Percentiles rank a stretch among this genome's conserved stretches.
These are phyloP conservation scores for Phlogophora meticulosa DNA, from an alignment of 2,888 invertebrate species.

Conservation along the genomic window DNA sequence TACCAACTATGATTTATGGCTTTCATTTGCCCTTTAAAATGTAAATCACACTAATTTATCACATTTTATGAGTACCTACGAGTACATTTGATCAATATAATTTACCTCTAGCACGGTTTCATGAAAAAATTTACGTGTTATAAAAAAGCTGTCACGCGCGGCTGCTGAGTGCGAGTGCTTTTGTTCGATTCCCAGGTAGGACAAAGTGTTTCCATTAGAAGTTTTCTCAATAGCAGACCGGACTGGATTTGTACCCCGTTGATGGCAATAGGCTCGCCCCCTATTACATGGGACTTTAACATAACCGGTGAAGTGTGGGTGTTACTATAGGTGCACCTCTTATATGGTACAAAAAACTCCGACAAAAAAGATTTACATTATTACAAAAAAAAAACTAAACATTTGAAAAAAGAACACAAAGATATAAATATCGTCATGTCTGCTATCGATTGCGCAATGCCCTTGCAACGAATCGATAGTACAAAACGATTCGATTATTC, in stretches of 20 bases:
- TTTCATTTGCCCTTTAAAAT: conserved; percentile 43
- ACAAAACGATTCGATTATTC: conserved; percentile 68
- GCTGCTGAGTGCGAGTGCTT: too few species aligned
- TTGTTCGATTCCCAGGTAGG: too few species aligned
- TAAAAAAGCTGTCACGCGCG: too few species aligned
- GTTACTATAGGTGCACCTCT: too few species aligned
- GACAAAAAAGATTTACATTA: not conserved
- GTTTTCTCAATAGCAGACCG: too few species aligned
- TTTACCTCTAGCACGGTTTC: not conserved
- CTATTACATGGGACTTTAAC: too few species aligned
- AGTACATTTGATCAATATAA: conserved; percentile 26
- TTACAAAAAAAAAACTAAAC: not conserved
- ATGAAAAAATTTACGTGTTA: not conserved
- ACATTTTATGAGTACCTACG: not conserved
- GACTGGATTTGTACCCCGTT: too few species aligned
- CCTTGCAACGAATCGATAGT: conserved; percentile 65
- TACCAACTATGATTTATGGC: conserved; percentile 19
- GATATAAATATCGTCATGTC: conserved; percentile 39
- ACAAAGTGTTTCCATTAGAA: too few species aligned
- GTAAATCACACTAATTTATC: conserved; percentile 31
- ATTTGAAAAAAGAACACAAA: conserved; percentile 37
- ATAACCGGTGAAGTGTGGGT: too few species aligned
- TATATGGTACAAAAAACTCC: too few species aligned
- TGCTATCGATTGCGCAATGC: conserved; percentile 65
- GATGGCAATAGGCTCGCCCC: too few species aligned